A percentile compares a stretch with the other conserved stretches of the same genome.
Evolutionary conservation across 2,888 invertebrate species (phyloP).

Genomic region (Steinernema carpocapsae): DNA sequence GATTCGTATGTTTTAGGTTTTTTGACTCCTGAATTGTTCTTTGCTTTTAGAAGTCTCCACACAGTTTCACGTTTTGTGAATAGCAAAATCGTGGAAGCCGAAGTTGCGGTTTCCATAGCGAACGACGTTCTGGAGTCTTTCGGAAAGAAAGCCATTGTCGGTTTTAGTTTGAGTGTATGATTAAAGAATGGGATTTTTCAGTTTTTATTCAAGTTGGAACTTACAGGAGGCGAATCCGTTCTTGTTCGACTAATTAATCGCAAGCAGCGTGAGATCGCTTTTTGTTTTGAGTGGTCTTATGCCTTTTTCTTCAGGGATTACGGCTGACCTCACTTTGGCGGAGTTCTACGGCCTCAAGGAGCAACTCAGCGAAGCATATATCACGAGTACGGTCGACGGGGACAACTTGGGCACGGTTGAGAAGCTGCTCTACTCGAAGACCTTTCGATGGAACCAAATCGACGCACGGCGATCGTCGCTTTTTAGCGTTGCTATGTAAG

Average conservation of each 20-base stretch:
- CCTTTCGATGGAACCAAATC: constrained; percentile 4
- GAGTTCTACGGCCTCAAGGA: constrained; percentile 26
- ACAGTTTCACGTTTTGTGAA: neutral
- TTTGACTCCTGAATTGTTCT: neutral
- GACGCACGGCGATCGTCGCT: neutral
- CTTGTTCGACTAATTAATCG: constrained; percentile 21
- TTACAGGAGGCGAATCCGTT: neutral
- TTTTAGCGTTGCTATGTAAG: constrained; percentile 12
- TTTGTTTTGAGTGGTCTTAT: neutral
- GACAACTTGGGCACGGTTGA: constrained; percentile 11
- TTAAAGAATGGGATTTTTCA: neutral
- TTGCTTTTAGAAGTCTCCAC: neutral
- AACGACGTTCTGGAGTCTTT: constrained; percentile 14
- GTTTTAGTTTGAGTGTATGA: neutral
- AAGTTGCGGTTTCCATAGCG: constrained; percentile 10
- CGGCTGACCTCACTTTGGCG: constrained; percentile 18
- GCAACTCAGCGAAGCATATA: constrained; percentile 17
- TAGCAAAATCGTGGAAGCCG: constrained; percentile 15
- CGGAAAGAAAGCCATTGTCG: constrained; percentile 24
- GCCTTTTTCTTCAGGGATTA: neutral
- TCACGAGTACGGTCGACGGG: constrained; percentile 2
- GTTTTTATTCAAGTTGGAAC: constrained; percentile 24
- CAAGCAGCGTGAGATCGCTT: constrained; percentile 4
- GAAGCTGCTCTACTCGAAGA: constrained; percentile 6
- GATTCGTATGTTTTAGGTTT: neutral